Evolutionary conservation across 2,888 invertebrate species (phyloP).

Genomic region (Gymnosoma rotundatum): DNA sequence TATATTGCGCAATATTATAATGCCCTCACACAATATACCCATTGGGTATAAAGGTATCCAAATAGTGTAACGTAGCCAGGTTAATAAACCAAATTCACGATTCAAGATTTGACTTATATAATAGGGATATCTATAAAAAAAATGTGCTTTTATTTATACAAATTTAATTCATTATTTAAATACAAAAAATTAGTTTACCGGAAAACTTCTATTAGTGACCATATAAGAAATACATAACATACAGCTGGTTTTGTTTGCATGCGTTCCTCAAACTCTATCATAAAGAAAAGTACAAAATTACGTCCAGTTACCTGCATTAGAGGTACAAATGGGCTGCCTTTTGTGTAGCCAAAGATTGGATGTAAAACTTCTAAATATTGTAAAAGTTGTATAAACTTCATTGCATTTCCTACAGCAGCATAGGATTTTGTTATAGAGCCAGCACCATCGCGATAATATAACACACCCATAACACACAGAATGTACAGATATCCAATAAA

Average conservation of each 20-base stretch:
- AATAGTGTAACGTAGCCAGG: slow-evolving; percentile 95
- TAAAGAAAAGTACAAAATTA: slow-evolving; percentile 89
- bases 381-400: slow-evolving; percentile 91
- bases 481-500: slow-evolving; percentile 93
- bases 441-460: slow-evolving; percentile 89
- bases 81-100: slow-evolving; percentile 88
- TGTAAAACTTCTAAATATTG: slow-evolving; percentile 95
- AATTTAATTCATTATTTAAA: neutral
- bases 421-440: slow-evolving; percentile 88
- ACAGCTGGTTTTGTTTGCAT: slow-evolving; percentile 94
- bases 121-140: slow-evolving; percentile 91
- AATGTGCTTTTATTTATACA: neutral
- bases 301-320: slow-evolving; percentile 91
- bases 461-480: slow-evolving; percentile 87
- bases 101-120: slow-evolving; percentile 92
- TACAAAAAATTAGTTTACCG: slow-evolving; percentile 84
- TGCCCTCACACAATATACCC: slow-evolving; percentile 93
- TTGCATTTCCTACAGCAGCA: slow-evolving; percentile 88
- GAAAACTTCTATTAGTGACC: slow-evolving; percentile 91
- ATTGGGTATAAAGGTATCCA: slow-evolving; percentile 97
- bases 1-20: slow-evolving; percentile 90
- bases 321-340: slow-evolving; percentile 88
- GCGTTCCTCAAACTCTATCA: slow-evolving; percentile 92
- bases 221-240: slow-evolving; percentile 93
- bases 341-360: slow-evolving; percentile 93